These are phyloP conservation scores for Hylaeus volcanicus DNA, from an alignment of 1,140 invertebrate genomes.

Conservation along the genomic window DNA sequence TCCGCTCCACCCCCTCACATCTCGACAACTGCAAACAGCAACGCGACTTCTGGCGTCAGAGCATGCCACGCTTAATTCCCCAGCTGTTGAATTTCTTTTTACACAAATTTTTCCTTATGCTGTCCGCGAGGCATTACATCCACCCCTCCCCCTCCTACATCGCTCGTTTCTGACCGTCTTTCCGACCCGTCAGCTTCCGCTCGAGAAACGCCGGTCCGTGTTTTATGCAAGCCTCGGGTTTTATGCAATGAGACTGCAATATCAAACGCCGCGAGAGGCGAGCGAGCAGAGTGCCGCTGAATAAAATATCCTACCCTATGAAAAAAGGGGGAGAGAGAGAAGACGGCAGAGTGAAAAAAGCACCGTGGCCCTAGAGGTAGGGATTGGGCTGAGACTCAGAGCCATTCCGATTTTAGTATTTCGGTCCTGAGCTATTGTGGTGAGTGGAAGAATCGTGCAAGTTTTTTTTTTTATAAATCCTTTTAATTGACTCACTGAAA, in stretches of 20 bases:
- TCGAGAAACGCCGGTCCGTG: slow-evolving; percentile 31
- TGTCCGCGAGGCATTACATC: not conserved
- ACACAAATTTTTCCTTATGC: not conserved
- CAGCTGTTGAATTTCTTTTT: slow-evolving; percentile 23
- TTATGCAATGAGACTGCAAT: slow-evolving; percentile 67
- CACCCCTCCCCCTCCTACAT: not conserved
- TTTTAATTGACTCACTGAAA: too few species aligned
- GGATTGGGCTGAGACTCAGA: slow-evolving; percentile 20
- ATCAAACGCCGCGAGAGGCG: slow-evolving; percentile 60
- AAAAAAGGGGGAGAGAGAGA: not conserved
- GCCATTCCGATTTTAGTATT: slow-evolving; percentile 45
- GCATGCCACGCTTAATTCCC: slow-evolving; percentile 15
- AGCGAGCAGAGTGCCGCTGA: slow-evolving; percentile 59
- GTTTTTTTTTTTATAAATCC: too few species aligned
- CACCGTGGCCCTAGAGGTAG: not conserved
- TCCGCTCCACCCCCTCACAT: too few species aligned
- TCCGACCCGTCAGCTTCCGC: slow-evolving; percentile 17
- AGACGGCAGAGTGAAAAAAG: not conserved
- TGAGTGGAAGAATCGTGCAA: not conserved
- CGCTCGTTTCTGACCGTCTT: slow-evolving; percentile 17
- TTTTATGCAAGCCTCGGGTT: slow-evolving; percentile 65
- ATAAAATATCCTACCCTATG: slow-evolving; percentile 54
- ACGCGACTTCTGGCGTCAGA: not conserved
- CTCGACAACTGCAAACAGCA: not conserved
- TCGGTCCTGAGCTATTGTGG: slow-evolving; percentile 14